Evolutionary conservation across 2,797 vertebrate species (phyloP), one percentile per base, ranked within the genome.

Genomic region (Crocidura indochinensis): DNA sequence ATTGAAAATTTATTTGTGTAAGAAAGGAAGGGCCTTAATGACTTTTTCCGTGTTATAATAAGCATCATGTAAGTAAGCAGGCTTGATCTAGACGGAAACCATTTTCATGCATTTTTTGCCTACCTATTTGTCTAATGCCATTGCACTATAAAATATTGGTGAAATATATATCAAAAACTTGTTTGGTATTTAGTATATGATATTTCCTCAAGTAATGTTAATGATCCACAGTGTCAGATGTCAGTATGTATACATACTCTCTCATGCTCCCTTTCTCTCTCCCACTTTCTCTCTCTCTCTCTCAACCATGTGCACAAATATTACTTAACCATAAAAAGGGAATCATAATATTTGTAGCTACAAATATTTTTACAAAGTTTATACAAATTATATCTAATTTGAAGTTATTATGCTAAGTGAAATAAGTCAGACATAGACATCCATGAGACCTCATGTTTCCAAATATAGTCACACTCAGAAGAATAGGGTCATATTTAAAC

Each of bases 31-130:
- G 31, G 26, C 19, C 51, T 7, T 10, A 27, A 53, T 71, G 7
- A 56, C 0, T n/a, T 74, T 71, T 53, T 8, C 60, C 77, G 4
- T 31, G 0, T 24, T 20, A 49, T 84, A 67, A 44, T 4, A 68
- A 29, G 8, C 1, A 49, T 5, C 49, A 2, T 90, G 22, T 53
- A 22, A 12, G 20, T 82, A 80, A 69, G 5, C n/a, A 81, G 56
- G 74, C 14, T 31, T 76, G 22, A 24, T 76, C 86, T 47, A 64
- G n/a, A 44, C n/a, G n/a, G 19, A 24, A 64, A 94, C 47, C 68
- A 73, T 74, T 62, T 15, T 67, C 47, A 3, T 78, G 19, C 4
- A 47, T 29, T 44, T 49, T 88, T 53, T 80, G n/a, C 65, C 73
- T 44, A 73, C 44, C 26, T 68, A 22, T 38, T 29, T 73, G 20